phyloP scores from a whole-genome alignment of 2,888 invertebrate genomes.

The Xestia rhomboidea region DNA sequence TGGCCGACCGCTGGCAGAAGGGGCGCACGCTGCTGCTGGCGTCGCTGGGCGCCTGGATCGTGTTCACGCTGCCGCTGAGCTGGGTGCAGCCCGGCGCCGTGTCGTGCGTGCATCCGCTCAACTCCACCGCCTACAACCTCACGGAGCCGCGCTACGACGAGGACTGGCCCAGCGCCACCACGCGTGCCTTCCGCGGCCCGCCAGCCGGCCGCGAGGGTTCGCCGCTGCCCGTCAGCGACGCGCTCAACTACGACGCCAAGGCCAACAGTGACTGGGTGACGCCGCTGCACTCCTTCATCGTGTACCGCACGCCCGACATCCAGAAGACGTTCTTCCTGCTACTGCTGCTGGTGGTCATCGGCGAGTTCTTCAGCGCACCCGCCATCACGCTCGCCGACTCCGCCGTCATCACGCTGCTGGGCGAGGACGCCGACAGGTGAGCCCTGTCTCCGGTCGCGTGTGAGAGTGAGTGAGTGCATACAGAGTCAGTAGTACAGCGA shows the following conservation, averaged over 20 bases:
- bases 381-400: conserved; percentile 98
- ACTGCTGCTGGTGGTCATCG: conserved; percentile 97
- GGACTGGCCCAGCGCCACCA: conserved; percentile 73
- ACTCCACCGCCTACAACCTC: conserved; percentile 91
- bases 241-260: conserved; percentile 93
- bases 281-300: conserved; percentile 97
- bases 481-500: neutral
- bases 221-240: conserved; percentile 94
- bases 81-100: conserved; percentile 98
- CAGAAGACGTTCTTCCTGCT: conserved; percentile 99
- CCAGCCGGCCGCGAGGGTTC: conserved; percentile 86
- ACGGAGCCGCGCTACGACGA: conserved; percentile 90
- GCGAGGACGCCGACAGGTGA: conserved; percentile 95
- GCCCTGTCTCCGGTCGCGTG: neutral
- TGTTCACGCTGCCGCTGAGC: conserved; percentile 98
- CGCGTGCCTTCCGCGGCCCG: conserved; percentile 79
- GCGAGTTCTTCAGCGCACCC: conserved; percentile 99
- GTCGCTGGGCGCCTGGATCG: conserved; percentile 98
- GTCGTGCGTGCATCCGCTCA: conserved; percentile 93
- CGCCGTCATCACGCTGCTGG: conserved; percentile 96
- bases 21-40: conserved; percentile 96
- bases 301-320: conserved; percentile 96
- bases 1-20: conserved; percentile 97
- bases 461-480: neutral
- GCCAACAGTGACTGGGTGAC: conserved; percentile 95